phyloP scores from a whole-genome alignment of 2,888 invertebrate species.

The Pyrrhia umbra region DNA sequence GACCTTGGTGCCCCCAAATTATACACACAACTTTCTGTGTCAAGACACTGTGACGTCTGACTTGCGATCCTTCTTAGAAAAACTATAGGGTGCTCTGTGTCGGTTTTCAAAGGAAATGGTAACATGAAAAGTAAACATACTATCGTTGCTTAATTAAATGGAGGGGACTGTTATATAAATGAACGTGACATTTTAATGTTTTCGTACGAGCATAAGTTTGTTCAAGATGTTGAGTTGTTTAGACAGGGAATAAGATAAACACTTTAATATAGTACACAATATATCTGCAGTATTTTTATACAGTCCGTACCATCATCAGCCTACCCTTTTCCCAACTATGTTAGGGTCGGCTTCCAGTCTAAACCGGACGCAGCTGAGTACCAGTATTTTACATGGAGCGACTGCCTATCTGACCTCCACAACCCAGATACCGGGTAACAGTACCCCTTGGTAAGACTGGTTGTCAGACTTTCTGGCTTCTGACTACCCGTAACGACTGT shows the following conservation, averaged over 20 bases:
- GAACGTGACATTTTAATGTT: conserved; percentile 1
- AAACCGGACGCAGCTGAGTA: no score
- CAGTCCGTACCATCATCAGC: no score
- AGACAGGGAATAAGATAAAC: background rate
- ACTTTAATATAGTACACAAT: background rate
- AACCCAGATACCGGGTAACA: no score
- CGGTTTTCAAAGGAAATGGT: conserved; percentile 13
- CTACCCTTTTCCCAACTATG: no score
- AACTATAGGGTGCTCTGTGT: background rate
- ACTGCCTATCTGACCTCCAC: no score
- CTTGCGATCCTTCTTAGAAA: conserved; percentile 5
- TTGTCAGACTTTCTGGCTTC: conserved; percentile 29
- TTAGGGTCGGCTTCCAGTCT: no score
- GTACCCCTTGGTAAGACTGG: no score
- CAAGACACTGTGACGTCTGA: conserved; percentile 33
- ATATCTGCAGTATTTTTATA: background rate
- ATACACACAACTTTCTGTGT: conserved; percentile 50
- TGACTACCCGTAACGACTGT: background rate
- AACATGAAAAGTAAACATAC: conserved; percentile 7
- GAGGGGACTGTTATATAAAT: background rate
- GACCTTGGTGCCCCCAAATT: conserved; percentile 65
- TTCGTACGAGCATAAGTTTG: background rate
- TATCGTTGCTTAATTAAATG: conserved; percentile 1
- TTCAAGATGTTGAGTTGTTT: background rate
- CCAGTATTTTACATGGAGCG: no score